Evolutionary conservation across 2,888 invertebrate genomes (phyloP).

Genomic region (Limnephilus auricula): DNA sequence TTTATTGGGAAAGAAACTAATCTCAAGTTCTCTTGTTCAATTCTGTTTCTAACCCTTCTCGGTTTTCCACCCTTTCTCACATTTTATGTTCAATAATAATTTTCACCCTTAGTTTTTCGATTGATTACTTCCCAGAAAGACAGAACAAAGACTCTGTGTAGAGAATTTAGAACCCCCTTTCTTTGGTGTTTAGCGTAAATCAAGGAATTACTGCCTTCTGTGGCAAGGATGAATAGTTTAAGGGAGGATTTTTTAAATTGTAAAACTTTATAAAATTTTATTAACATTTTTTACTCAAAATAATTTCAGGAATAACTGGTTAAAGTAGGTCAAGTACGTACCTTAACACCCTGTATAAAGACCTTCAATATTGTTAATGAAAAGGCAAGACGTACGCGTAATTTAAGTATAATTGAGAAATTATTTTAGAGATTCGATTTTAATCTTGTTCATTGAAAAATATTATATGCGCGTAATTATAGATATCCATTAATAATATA

Average conservation of each 20-base stretch:
- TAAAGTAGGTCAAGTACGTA: too few relatives aligned
- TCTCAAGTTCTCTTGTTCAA: neutral
- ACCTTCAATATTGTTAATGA: neutral
- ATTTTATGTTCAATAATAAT: neutral
- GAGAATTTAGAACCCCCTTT: neutral
- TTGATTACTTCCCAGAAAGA: neutral
- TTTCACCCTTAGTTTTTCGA: neutral
- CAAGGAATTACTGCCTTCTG: neutral
- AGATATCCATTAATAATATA: neutral
- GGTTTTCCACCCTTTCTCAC: neutral
- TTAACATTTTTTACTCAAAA: too few relatives aligned
- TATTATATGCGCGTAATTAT: neutral
- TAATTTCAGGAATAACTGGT: too few relatives aligned
- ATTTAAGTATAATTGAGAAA: neutral
- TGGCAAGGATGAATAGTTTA: neutral
- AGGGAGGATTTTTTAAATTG: neutral
- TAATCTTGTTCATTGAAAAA: neutral
- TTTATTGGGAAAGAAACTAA: neutral
- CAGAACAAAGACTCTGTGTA: neutral
- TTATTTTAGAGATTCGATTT: neutral
- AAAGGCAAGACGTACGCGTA: neutral
- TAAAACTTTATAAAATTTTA: neutral
- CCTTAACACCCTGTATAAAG: neutral
- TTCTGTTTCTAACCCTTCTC: neutral
- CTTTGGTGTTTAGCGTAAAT: neutral